phyloP scores from a whole-genome alignment of 2,797 vertebrate species.

The Fistularia commersonii region DNA sequence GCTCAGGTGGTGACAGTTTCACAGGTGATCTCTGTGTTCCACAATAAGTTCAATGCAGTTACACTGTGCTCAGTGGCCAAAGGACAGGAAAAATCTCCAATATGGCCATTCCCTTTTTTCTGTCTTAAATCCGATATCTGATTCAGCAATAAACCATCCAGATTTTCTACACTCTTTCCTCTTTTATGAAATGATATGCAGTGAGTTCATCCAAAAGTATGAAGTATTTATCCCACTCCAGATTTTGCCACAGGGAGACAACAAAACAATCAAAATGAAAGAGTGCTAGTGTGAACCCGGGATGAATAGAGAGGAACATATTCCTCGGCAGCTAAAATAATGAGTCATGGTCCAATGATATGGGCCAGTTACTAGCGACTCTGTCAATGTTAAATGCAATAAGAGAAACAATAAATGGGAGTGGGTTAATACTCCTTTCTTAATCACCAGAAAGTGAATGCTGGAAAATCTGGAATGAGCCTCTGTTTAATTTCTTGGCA shows the following conservation, averaged over 20 bases:
- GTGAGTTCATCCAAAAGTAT: slow-evolving; percentile 7
- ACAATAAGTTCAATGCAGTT: too few relatives aligned
- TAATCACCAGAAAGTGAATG: slow-evolving; percentile 13
- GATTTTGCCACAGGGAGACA: neutral
- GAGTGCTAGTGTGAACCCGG: too few relatives aligned
- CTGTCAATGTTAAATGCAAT: too few relatives aligned
- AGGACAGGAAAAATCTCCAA: too few relatives aligned
- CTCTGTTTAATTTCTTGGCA: slow-evolving; percentile 30
- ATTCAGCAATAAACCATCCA: slow-evolving; percentile 20
- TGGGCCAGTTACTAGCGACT: too few relatives aligned
- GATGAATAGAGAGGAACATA: too few relatives aligned
- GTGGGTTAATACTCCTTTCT: slow-evolving; percentile 16
- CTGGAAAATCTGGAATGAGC: slow-evolving; percentile 30
- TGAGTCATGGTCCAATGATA: too few relatives aligned
- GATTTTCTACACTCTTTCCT: slow-evolving; percentile 15
- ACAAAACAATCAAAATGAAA: too few relatives aligned
- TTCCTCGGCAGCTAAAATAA: too few relatives aligned
- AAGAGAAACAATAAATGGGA: slow-evolving; percentile 29
- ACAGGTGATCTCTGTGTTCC: too few relatives aligned
- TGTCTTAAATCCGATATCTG: slow-evolving; percentile 25
- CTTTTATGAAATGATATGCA: slow-evolving; percentile 15
- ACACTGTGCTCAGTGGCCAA: neutral
- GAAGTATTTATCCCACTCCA: neutral
- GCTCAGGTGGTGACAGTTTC: too few relatives aligned
- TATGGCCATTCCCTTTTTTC: neutral